These are phyloP conservation scores for Stegostoma tigrinum DNA, from an alignment of 2,113 vertebrate genomes.

Conservation along the genomic window DNA sequence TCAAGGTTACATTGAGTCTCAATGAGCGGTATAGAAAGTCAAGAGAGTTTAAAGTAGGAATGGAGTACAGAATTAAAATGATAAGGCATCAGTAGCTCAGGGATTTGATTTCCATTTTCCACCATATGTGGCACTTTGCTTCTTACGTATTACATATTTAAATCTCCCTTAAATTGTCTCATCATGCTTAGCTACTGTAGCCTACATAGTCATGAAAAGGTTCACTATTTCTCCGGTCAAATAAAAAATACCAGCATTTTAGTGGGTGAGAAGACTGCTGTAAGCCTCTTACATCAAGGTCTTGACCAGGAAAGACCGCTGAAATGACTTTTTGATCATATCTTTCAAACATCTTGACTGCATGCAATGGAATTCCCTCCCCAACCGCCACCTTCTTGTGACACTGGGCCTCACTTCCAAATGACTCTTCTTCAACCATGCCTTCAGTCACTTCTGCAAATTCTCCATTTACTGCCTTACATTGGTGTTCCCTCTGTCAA, in stretches of 20 bases:
- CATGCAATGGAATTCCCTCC: background rate
- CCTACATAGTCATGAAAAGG: background rate
- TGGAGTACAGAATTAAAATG: background rate
- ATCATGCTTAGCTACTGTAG: background rate
- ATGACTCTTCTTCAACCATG: background rate
- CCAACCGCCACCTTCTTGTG: background rate
- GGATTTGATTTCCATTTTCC: background rate
- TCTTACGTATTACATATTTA: background rate
- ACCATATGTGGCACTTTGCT: background rate
- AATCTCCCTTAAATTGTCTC: background rate
- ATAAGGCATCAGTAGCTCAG: background rate
- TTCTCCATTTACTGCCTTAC: background rate
- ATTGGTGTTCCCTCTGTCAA: background rate
- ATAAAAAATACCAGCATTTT: background rate
- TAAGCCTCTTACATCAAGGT: background rate
- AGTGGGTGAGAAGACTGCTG: background rate
- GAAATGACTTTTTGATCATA: background rate
- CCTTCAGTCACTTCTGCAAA: background rate
- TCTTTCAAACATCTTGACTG: background rate
- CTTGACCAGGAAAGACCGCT: background rate
- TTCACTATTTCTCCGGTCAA: background rate
- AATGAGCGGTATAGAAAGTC: background rate
- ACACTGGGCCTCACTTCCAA: background rate
- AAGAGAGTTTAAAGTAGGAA: background rate
- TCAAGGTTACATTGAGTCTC: background rate